phyloP scores from a whole-genome alignment of 2,888 invertebrate species.

The Omphaloscelis lunosa region DNA sequence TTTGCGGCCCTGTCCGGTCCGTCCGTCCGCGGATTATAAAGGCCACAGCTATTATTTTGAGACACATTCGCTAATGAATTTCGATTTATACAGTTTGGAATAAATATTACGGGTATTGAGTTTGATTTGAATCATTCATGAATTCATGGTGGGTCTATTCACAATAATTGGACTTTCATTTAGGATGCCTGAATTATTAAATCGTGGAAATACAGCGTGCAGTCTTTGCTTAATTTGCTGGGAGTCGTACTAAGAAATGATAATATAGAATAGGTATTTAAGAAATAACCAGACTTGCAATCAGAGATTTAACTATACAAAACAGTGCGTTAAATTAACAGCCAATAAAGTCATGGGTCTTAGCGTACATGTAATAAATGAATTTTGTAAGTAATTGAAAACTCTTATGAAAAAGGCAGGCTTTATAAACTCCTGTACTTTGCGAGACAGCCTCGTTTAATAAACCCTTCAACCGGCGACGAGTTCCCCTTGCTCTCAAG shows the following conservation, averaged over 20 bases:
- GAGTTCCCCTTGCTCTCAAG: constrained; percentile 24
- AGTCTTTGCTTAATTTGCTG: not conserved
- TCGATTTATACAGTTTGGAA: constrained; percentile 57
- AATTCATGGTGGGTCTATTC: constrained; percentile 23
- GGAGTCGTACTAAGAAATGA: not conserved
- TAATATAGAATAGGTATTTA: constrained; percentile 7
- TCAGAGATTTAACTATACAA: not conserved
- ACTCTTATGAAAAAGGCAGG: not conserved
- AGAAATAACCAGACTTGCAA: not conserved
- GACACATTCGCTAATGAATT: constrained; percentile 65
- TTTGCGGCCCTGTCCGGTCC: constrained; percentile 36
- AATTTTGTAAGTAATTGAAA: constrained; percentile 7
- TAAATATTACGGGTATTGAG: constrained; percentile 48
- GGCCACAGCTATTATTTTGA: constrained; percentile 53
- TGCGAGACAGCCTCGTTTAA: constrained; percentile 32
- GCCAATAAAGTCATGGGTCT: not conserved
- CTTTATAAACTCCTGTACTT: not conserved
- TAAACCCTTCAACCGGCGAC: constrained; percentile 29
- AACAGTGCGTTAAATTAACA: not conserved
- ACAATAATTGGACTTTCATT: constrained; percentile 36
- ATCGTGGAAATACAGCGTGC: not conserved
- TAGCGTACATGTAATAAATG: not conserved
- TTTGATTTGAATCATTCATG: constrained; percentile 57
- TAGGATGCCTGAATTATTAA: constrained; percentile 14
- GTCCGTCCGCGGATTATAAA: constrained; percentile 56